These are phyloP conservation scores for Tetragonula carbonaria DNA, from an alignment of 2,888 invertebrate species.

Conservation along the genomic window DNA sequence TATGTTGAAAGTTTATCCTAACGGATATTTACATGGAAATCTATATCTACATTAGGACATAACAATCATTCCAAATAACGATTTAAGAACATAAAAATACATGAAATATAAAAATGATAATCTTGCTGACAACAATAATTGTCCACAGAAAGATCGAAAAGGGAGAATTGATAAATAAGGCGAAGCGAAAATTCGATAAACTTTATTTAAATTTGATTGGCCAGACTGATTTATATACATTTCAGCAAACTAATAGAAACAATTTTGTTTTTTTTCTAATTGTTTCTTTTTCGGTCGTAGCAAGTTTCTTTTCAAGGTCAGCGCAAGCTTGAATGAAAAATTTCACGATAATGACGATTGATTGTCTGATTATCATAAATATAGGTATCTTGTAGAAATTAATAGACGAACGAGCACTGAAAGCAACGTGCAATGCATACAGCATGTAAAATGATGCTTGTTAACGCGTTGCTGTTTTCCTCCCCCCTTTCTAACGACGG, in stretches of 20 bases:
- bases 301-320: slow-evolving; percentile 1
- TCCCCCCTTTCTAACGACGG: slow-evolving; percentile 50
- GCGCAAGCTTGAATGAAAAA: not conserved
- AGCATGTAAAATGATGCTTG: slow-evolving; percentile 44
- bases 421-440: slow-evolving; percentile 26
- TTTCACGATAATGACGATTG: slow-evolving; percentile 26
- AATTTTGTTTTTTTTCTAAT: not conserved
- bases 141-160: too few relatives aligned
- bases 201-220: not conserved
- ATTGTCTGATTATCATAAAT: slow-evolving; percentile 52
- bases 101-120: too few relatives aligned
- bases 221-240: too few relatives aligned
- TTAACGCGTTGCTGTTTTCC: slow-evolving; percentile 43
- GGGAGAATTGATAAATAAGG: too few relatives aligned
- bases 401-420: slow-evolving; percentile 48
- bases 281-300: not conserved
- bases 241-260: not conserved
- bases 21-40: too few relatives aligned
- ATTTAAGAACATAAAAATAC: too few relatives aligned
- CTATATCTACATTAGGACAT: too few relatives aligned
- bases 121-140: too few relatives aligned
- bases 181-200: too few relatives aligned
- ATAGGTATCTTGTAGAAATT: slow-evolving; percentile 37
- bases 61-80: too few relatives aligned
- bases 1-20: too few relatives aligned